Conservation (phyloP, 2,797 vertebrate species). For the Mycteria americana region DNA sequence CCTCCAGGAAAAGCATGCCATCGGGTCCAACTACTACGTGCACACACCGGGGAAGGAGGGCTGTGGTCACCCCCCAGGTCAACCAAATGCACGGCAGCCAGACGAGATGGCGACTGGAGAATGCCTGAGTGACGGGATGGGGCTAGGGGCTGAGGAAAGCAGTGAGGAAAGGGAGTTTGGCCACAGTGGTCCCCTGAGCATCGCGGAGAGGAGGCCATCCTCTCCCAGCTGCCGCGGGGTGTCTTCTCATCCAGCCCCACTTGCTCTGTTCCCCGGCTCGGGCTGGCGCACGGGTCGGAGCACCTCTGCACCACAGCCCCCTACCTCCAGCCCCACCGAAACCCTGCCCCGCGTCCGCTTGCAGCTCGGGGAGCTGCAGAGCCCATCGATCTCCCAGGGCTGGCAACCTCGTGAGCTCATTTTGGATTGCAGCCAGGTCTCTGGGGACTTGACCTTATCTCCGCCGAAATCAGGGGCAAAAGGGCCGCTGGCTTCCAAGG, state of each 20-base stretch:
- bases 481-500: background rate
- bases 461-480: background rate
- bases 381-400: background rate
- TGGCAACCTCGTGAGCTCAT: background rate
- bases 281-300: too few relatives aligned
- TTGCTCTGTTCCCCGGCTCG: fast-evolving
- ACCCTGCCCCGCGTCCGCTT: fast-evolving
- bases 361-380: background rate
- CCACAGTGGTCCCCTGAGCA: background rate
- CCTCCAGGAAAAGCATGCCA: background rate
- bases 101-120: background rate
- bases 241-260: background rate
- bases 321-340: background rate
- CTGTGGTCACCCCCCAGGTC: background rate
- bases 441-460: background rate
- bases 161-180: background rate
- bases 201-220: background rate
- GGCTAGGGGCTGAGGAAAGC: background rate
- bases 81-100: background rate
- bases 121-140: background rate
- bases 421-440: background rate
- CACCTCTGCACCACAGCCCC: background rate
- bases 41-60: background rate
- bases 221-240: background rate
- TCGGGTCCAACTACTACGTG: background rate